Conservation (phyloP, 2,797 vertebrate species). For the Hemitrygon akajei region DNA sequence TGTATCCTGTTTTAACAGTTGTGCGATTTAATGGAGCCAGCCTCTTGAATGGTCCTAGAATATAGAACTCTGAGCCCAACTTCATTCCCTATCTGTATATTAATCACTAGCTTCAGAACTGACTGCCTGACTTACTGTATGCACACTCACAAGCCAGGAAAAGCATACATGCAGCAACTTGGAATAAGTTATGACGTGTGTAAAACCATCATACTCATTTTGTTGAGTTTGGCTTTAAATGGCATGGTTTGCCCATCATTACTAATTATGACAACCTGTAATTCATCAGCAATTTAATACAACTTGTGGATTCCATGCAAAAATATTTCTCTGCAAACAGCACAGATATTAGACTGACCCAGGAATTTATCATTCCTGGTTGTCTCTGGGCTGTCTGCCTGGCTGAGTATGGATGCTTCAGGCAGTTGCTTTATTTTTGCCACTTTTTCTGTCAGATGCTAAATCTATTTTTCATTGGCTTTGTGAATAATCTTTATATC, state of each 20-base stretch:
- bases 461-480: not conserved
- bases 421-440: not conserved
- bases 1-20: constrained; percentile 37
- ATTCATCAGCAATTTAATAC: not conserved
- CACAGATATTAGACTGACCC: not conserved
- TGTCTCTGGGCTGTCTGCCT: not conserved
- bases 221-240: not conserved
- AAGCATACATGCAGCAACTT: not conserved
- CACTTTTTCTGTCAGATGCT: not conserved
- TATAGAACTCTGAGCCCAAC: not conserved
- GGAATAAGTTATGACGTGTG: not conserved
- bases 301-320: not conserved
- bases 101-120: not conserved
- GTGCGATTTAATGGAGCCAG: not conserved
- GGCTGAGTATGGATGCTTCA: not conserved
- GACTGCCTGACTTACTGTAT: not conserved
- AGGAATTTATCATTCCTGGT: not conserved
- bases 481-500: not conserved
- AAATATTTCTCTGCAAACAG: not conserved
- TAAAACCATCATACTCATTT: not conserved
- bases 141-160: not conserved
- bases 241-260: not conserved
- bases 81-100: not conserved
- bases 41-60: not conserved
- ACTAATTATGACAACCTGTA: not conserved